phyloP scores from a whole-genome alignment of 92 coral and sea anemone species.

The Palythoa grandis region DNA sequence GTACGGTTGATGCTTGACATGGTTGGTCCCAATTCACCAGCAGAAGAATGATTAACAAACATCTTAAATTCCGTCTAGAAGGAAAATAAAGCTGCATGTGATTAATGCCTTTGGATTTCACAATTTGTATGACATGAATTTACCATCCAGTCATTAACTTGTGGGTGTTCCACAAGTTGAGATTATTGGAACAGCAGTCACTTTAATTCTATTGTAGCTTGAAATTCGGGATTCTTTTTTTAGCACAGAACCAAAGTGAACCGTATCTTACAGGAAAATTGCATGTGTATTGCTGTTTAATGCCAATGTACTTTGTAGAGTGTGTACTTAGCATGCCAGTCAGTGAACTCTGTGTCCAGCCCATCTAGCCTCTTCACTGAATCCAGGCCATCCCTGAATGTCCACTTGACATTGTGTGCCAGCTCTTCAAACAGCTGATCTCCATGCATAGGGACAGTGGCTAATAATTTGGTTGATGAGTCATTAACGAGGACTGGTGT shows the following conservation, averaged over 20 bases:
- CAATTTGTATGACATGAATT: no score
- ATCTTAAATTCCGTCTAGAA: conserved; percentile 14
- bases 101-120: no score
- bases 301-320: conserved; percentile 13
- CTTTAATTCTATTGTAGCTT: no score
- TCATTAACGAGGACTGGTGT: conserved; percentile 14
- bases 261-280: no score
- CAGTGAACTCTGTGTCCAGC: conserved; percentile 34
- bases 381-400: conserved; percentile 20
- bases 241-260: no score
- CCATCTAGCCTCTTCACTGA: conserved; percentile 2
- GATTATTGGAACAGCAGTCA: no score
- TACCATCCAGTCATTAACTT: no score
- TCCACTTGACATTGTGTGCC: conserved; percentile 12
- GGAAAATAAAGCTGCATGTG: background rate
- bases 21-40: conserved; percentile 19
- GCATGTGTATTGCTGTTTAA: no score
- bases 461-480: background rate
- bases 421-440: conserved; percentile 56
- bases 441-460: conserved; percentile 50
- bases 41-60: conserved; percentile 18
- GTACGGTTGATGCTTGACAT: conserved; percentile 29
- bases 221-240: no score
- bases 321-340: conserved; percentile 34
- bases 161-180: no score